These are phyloP conservation scores for Neomicropteryx cornuta DNA, from an alignment of 1,140 invertebrate genomes.

Conservation along the genomic window DNA sequence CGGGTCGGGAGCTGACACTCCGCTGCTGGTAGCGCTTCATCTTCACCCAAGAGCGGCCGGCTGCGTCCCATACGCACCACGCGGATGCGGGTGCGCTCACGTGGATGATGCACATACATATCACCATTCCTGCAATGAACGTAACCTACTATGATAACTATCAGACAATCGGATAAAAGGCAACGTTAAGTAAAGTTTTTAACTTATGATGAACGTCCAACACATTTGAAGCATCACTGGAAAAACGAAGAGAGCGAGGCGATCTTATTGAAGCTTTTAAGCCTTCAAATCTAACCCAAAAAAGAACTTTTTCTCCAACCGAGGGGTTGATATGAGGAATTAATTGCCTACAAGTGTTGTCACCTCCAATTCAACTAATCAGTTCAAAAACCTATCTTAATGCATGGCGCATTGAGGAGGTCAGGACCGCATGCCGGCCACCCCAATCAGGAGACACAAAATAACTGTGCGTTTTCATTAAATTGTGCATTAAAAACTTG, in stretches of 20 bases:
- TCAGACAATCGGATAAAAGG: background rate
- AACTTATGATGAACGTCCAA: background rate
- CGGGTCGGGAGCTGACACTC: conserved; percentile 55
- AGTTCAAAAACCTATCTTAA: too few species aligned
- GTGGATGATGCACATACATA: conserved; percentile 70
- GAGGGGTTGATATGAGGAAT: too few species aligned
- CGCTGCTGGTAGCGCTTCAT: conserved; percentile 85
- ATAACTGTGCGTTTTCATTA: too few species aligned
- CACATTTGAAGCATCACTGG: background rate
- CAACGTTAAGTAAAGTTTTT: conserved; percentile 5
- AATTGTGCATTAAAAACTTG: too few species aligned
- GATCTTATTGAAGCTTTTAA: too few species aligned
- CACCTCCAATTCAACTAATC: too few species aligned
- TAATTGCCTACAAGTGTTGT: too few species aligned
- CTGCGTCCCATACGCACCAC: conserved; percentile 83
- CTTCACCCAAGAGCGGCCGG: conserved; percentile 86
- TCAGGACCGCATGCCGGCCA: too few species aligned
- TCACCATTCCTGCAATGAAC: conserved; percentile 55
- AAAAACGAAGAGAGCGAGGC: background rate
- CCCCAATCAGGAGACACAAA: too few species aligned
- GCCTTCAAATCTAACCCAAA: background rate
- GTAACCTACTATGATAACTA: conserved; percentile 6
- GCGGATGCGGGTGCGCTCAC: conserved; percentile 64
- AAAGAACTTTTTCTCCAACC: too few species aligned
- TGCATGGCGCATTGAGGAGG: too few species aligned